phyloP scores from a whole-genome alignment of 1,140 invertebrate species.

The Druon quercuslanigerum region DNA sequence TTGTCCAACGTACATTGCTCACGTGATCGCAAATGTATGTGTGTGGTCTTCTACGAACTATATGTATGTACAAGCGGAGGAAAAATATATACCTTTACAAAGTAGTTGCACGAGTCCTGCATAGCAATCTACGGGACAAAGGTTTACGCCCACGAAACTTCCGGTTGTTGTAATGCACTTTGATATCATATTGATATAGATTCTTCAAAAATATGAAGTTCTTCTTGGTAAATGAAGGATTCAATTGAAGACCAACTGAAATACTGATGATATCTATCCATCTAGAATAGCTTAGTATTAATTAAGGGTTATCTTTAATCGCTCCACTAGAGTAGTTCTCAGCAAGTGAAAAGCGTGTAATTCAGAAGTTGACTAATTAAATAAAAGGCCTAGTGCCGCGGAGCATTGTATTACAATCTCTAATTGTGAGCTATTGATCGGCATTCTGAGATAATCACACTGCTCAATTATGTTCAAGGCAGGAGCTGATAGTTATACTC shows the following conservation, averaged over 20 bases:
- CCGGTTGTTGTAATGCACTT: too few relatives aligned
- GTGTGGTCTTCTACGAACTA: neutral
- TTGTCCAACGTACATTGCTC: neutral
- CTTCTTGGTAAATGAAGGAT: neutral
- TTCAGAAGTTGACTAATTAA: too few relatives aligned
- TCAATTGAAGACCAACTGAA: neutral
- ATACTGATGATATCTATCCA: neutral
- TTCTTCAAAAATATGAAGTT: conserved; percentile 4
- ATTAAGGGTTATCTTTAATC: too few relatives aligned
- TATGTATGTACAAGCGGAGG: too few relatives aligned
- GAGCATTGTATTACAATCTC: conserved; percentile 15
- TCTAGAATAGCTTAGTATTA: too few relatives aligned
- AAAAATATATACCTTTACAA: too few relatives aligned
- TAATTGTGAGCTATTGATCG: conserved; percentile 35
- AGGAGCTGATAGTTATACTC: conserved; percentile 39
- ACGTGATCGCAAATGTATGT: neutral
- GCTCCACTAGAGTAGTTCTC: too few relatives aligned
- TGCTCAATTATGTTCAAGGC: too few relatives aligned
- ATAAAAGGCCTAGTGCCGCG: neutral
- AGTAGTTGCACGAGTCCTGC: conserved; percentile 5
- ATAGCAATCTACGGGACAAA: conserved; percentile 18
- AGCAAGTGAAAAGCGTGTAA: too few relatives aligned
- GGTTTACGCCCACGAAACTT: too few relatives aligned
- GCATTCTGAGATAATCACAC: conserved; percentile 40
- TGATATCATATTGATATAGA: too few relatives aligned